A percentile compares a stretch with the other conserved stretches of the same genome.
Evolutionary conservation across 2,113 vertebrate species (phyloP).

Genomic region (Phainopepla nitens): DNA sequence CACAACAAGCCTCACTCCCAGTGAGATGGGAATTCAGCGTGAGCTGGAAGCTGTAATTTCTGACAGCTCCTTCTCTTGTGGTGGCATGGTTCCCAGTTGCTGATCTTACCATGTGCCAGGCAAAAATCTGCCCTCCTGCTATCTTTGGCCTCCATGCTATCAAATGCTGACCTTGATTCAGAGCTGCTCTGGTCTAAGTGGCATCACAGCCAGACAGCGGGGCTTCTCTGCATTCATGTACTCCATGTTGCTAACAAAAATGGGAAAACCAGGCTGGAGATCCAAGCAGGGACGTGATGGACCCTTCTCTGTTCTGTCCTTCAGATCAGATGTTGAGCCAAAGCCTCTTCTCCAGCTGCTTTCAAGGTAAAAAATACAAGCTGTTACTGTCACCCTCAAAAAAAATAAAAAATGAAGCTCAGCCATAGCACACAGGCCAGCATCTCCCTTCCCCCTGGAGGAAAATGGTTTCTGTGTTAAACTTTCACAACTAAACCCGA

Average conservation of each 20-base stretch:
- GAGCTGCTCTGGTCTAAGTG: background rate
- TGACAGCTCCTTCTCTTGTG: constrained; percentile 10
- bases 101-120: background rate
- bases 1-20: background rate
- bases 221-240: background rate
- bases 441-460: background rate
- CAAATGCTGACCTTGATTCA: constrained; percentile 29
- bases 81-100: constrained; percentile 29
- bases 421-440: background rate
- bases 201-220: background rate
- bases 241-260: background rate
- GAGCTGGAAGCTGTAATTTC: constrained; percentile 1
- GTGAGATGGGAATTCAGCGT: background rate
- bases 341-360: background rate
- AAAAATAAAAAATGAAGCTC: background rate
- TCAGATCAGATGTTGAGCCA: background rate
- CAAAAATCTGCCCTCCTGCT: constrained; percentile 26
- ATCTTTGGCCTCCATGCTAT: constrained; percentile 32
- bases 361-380: constrained; percentile 16
- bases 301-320: background rate
- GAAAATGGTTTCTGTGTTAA: constrained; percentile 57
- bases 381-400: background rate
- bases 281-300: background rate
- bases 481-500: constrained; percentile 52
- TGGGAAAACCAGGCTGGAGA: background rate